Conservation (phyloP, 2,888 invertebrate genomes). For the Xestoiulus laeticollis region DNA sequence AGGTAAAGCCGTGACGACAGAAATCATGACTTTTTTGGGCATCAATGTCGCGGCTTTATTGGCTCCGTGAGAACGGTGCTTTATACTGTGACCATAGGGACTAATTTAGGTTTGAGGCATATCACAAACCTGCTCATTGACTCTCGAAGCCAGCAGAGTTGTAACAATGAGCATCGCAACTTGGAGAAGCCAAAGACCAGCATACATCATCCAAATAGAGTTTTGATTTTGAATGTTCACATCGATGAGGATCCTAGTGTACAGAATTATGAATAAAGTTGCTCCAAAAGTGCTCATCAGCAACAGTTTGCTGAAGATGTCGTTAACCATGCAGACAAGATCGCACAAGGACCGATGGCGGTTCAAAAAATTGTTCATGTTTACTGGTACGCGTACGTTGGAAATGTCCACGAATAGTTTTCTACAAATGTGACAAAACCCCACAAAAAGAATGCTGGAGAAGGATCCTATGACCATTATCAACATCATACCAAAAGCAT, state of each 20-base stretch:
- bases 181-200: neutral
- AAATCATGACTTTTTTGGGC: too few relatives aligned
- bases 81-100: too few relatives aligned
- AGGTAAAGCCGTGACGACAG: too few relatives aligned
- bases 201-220: neutral
- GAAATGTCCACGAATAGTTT: neutral
- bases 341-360: neutral
- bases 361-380: neutral
- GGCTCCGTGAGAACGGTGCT: too few relatives aligned
- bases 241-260: neutral
- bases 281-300: neutral
- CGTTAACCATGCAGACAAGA: neutral
- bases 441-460: neutral
- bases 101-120: too few relatives aligned
- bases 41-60: too few relatives aligned
- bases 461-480: neutral
- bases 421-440: neutral
- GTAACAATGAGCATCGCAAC: neutral
- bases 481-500: neutral
- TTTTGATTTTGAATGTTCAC: neutral
- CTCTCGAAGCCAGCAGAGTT: neutral
- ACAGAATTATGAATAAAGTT: neutral
- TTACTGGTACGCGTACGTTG: neutral
- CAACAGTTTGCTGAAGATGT: neutral
- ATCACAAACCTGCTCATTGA: neutral